phyloP scores from a whole-genome alignment of 2,888 invertebrate species.

The Drosophila cognata region DNA sequence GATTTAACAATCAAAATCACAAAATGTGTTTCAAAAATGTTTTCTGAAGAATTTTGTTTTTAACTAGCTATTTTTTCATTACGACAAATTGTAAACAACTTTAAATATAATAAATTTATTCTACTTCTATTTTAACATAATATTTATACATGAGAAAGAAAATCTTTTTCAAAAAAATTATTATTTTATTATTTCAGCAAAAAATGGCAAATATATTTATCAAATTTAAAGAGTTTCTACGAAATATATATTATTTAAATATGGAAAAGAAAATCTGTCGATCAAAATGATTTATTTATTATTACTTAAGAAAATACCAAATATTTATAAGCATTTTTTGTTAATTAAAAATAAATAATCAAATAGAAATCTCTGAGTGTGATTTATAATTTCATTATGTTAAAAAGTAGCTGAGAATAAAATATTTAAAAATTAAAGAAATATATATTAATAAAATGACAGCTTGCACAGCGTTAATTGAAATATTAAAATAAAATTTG shows the following conservation, averaged over 20 bases:
- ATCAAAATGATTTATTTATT: not conserved
- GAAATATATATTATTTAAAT: not conserved
- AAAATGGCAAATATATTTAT: accelerated
- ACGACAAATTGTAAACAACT: too few relatives aligned
- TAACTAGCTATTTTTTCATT: not conserved
- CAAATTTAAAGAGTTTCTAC: not conserved
- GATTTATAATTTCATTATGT: not conserved
- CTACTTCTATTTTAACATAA: not conserved
- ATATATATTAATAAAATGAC: not conserved
- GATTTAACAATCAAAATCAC: not conserved
- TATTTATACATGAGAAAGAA: not conserved
- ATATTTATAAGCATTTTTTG: too few relatives aligned
- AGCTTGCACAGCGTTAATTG: not conserved
- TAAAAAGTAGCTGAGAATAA: not conserved
- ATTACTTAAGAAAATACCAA: not conserved
- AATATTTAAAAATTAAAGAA: not conserved
- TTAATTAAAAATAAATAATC: too few relatives aligned
- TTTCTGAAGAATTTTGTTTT: not conserved
- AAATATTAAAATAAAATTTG: not conserved
- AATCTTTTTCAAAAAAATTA: not conserved
- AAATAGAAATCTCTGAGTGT: not conserved
- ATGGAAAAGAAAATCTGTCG: accelerated
- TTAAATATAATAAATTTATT: not conserved
- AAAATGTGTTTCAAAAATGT: not conserved
- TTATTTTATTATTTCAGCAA: not conserved